Evolutionary conservation across 1,140 invertebrate species (phyloP).

Genomic region (Sycophaga agraensis): DNA sequence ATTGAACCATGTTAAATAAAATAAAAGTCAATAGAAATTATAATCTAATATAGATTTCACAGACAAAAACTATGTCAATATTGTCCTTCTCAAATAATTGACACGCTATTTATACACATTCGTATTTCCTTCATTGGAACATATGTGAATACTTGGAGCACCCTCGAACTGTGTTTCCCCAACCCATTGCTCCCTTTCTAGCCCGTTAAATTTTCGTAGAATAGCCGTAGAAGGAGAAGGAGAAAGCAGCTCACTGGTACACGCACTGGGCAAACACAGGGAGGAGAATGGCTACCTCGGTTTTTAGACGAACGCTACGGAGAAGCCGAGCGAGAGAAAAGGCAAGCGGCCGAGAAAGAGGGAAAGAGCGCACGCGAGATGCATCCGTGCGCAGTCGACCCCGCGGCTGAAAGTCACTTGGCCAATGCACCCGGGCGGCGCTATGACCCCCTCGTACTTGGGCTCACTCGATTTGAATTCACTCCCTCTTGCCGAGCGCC

Average conservation of each 20-base stretch:
- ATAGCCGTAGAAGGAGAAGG: background rate
- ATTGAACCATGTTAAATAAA: too few relatives aligned
- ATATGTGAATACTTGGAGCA: too few relatives aligned
- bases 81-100: too few relatives aligned
- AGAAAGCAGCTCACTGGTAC: background rate
- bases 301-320: background rate
- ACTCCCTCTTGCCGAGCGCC: background rate
- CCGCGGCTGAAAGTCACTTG: slow-evolving; percentile 17
- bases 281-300: background rate
- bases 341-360: background rate
- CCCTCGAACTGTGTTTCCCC: too few relatives aligned
- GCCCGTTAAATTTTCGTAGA: background rate
- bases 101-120: too few relatives aligned
- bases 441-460: slow-evolving; percentile 2
- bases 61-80: too few relatives aligned
- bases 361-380: background rate
- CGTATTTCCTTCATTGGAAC: too few relatives aligned
- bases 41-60: too few relatives aligned
- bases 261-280: background rate
- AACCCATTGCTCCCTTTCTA: background rate
- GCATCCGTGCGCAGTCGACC: background rate
- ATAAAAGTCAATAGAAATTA: too few relatives aligned
- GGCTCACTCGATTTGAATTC: slow-evolving; percentile 21
- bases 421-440: background rate
- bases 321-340: background rate